Conservation (phyloP, 2,888 invertebrate species). For the Tipula lateralis region DNA sequence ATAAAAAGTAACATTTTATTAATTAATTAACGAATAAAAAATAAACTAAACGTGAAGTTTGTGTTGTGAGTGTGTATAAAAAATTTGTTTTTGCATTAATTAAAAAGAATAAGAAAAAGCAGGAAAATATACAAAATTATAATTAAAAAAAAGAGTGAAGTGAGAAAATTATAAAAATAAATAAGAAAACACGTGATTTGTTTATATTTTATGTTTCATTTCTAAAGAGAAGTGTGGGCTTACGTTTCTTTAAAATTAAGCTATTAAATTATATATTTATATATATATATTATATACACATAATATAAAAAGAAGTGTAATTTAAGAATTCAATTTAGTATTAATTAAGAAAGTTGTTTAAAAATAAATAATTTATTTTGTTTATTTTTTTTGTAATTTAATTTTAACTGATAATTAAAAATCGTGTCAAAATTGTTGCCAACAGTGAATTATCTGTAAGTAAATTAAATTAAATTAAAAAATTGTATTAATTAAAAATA, state of each 20-base stretch:
- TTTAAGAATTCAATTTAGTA: conserved; percentile 4
- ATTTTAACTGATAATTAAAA: conserved; percentile 25
- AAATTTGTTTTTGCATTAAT: not conserved
- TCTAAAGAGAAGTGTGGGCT: not conserved
- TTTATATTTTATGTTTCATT: conserved; percentile 11
- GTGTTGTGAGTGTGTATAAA: not conserved
- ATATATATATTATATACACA: not conserved
- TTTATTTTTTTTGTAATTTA: not conserved
- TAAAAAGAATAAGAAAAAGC: not conserved
- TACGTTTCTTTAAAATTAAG: not conserved
- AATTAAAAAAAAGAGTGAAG: not conserved
- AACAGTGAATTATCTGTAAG: conserved; percentile 30
- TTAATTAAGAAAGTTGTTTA: not conserved
- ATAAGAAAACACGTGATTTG: conserved; percentile 24
- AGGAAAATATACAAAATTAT: conserved; percentile 6
- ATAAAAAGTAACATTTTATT: conserved; percentile 6
- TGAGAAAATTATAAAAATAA: not conserved
- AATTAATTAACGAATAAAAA: not conserved
- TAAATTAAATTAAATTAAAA: conserved; percentile 27
- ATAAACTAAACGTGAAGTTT: not conserved
- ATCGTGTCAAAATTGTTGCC: conserved; percentile 30
- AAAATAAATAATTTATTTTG: not conserved
- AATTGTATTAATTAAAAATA: not conserved
- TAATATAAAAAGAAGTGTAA: not conserved
- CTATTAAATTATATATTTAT: not conserved